Percentiles rank a stretch among this genome's conserved stretches.
Conservation (phyloP, 2,888 invertebrate species). For the Microchrysa polita region DNA sequence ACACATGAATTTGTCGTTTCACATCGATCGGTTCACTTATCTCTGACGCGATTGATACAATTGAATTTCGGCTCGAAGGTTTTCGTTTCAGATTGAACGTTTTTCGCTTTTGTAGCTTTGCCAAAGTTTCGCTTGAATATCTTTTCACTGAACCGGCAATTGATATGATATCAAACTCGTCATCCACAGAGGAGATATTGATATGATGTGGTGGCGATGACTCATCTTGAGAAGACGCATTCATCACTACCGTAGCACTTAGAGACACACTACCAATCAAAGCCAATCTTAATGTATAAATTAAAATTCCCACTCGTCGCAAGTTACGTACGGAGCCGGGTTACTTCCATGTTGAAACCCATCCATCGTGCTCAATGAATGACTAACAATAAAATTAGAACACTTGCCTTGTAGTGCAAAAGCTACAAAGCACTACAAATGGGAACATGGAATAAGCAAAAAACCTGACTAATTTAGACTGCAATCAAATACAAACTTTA, state of each 20-base stretch:
- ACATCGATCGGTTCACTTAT: slow-evolving; percentile 34
- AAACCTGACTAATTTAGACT: slow-evolving; percentile 8
- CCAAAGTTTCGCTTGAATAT: not conserved
- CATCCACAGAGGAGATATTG: not conserved
- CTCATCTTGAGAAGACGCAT: not conserved
- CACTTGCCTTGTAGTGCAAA: not conserved
- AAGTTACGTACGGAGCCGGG: not conserved
- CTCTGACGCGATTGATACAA: slow-evolving; percentile 15
- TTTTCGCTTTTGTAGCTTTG: not conserved
- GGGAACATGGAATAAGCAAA: not conserved
- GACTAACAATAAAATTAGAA: too few relatives aligned
- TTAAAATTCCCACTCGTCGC: too few relatives aligned
- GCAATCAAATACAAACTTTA: not conserved
- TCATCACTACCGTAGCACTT: slow-evolving; percentile 7
- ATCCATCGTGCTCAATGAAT: too few relatives aligned
- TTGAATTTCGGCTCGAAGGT: slow-evolving; percentile 3
- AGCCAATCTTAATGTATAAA: not conserved
- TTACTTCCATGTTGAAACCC: not conserved
- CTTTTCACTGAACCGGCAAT: not conserved
- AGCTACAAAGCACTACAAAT: too few relatives aligned
- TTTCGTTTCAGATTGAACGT: slow-evolving; percentile 12
- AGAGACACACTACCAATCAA: too few relatives aligned
- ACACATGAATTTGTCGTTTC: slow-evolving; percentile 33
- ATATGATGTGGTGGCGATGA: too few relatives aligned
- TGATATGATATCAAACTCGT: slow-evolving; percentile 8